phyloP scores from a whole-genome alignment of 2,797 vertebrate species.

The Gambelia wislizenii region DNA sequence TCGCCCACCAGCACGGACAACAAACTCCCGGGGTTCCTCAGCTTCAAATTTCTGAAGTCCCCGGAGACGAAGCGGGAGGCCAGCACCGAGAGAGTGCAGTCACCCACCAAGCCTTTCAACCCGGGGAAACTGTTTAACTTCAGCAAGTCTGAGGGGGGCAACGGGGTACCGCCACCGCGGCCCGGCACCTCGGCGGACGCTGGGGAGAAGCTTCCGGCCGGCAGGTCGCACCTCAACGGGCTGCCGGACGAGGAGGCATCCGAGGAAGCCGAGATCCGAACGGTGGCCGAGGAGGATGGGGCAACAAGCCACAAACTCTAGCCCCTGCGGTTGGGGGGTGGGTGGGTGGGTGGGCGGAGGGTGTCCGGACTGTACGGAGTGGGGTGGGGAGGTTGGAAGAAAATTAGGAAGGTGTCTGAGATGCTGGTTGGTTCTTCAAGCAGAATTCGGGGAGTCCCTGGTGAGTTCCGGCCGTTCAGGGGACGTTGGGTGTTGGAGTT shows the following conservation, averaged over 20 bases:
- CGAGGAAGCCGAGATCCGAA: conserved; percentile 77
- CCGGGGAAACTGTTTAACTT: conserved; percentile 97
- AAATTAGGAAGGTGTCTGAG: rapidly evolving
- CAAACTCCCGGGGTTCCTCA: conserved; percentile 94
- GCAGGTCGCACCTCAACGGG: conserved; percentile 90
- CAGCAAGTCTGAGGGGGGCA: conserved; percentile 76
- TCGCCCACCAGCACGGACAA: conserved; percentile 91
- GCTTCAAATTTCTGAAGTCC: conserved; percentile 97
- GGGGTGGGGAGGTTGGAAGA: conserved; percentile 53
- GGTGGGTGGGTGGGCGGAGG: conserved; percentile 17
- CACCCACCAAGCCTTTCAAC: conserved; percentile 95
- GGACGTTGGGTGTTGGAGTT: too few species aligned
- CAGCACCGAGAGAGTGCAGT: conserved; percentile 88
- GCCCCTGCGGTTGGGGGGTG: conserved; percentile 12
- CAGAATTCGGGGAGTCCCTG: conserved; percentile 5
- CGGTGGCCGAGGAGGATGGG: conserved; percentile 80
- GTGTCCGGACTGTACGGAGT: conserved; percentile 58
- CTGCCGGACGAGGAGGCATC: conserved; percentile 78
- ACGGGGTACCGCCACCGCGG: neutral
- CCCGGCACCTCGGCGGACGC: conserved; percentile 75
- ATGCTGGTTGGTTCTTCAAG: conserved; percentile 14
- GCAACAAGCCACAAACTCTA: conserved; percentile 85
- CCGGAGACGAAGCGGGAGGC: conserved; percentile 91
- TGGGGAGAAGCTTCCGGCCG: conserved; percentile 76
- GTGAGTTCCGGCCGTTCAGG: neutral